Base-by-base conservation (phyloP, 2,888 invertebrate genomes). In the Coecobrya sp. region DNA sequence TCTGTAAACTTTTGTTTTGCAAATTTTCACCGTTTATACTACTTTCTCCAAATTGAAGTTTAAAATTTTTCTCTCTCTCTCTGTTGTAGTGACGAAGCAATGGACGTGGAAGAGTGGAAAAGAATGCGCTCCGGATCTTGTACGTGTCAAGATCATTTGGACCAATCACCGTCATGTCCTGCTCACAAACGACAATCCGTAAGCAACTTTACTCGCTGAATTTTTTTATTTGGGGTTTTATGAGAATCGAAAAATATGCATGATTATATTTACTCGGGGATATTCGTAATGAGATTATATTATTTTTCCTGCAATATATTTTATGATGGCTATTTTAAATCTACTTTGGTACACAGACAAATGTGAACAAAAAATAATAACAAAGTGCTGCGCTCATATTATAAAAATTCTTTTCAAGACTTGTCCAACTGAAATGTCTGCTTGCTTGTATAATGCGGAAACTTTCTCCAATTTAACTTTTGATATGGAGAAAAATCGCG, bases 121-220 rank as follows among this genome's bases (percentile, higher is more conserved):
- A 96, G 98, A 86, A 97, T 97, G 92, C 96, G 98, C 86, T 98
- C 98, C 36, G 98, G 98, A 96, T 98, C 98, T 91, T 97, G 97
- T 93, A 95, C 95, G 65, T 96, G 96, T 0, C 97, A 97, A 0
- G 98, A 97, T 95, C 95, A 95, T 86, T 93, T 95, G 89, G 95
- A 95, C 91, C 94, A 94, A 93, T 93, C 94, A 70, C 92, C 94
- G 68, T 52, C 93, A 65, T 93, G 95, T 94, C 94, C 95, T 87
- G 94, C 94, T 93, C 94, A 94, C 91, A 93, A 93, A 76, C 93
- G 93, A 88, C 93, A 91, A 92, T 93, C 94, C 73, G 95, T 95
- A 92, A 94, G 95, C 22, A 84, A 76, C 62, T 16, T 81, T 85
- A 49, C 49, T 84, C 49, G 11, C 42, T 62, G 2, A 55, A 19